Evolutionary conservation across 2,888 invertebrate species (phyloP).

Genomic region (Rhodophaea formosa): DNA sequence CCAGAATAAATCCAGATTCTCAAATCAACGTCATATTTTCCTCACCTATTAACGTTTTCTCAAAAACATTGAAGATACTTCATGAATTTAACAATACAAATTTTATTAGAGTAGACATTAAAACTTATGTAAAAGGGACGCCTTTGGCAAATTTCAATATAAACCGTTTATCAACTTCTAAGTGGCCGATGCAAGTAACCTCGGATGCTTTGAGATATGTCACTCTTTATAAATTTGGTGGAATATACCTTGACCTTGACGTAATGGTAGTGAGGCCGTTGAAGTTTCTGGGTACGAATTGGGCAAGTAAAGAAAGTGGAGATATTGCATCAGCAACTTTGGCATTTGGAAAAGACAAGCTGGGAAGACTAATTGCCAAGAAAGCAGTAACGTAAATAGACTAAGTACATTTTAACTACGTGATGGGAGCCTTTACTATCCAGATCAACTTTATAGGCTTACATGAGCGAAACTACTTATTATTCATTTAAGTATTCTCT

Average conservation of each 20-base stretch:
- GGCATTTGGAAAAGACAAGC: not conserved
- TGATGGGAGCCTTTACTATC: too few relatives aligned
- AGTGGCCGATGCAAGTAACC: conserved; percentile 82
- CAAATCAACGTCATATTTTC: not conserved
- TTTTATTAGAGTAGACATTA: not conserved
- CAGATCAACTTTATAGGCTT: too few relatives aligned
- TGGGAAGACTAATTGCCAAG: not conserved
- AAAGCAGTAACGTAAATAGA: not conserved
- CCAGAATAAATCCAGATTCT: not conserved
- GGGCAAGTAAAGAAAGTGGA: not conserved
- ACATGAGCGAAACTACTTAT: too few relatives aligned
- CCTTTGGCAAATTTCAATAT: not conserved
- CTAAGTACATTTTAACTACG: too few relatives aligned
- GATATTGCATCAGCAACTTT: not conserved
- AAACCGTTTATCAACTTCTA: not conserved
- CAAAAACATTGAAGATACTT: not conserved
- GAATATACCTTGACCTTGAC: conserved; percentile 89
- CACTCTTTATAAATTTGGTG: conserved; percentile 88
- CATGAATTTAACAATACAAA: not conserved
- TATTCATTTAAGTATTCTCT: not conserved
- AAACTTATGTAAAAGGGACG: not conserved
- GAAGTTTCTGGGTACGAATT: conserved; percentile 66
- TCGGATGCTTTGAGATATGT: conserved; percentile 84
- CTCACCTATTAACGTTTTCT: not conserved
- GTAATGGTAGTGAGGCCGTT: conserved; percentile 84